Percentiles rank a stretch among this genome's conserved stretches.
Conservation (phyloP, 1,140 invertebrate species). For the Lepidurus arcticus region DNA sequence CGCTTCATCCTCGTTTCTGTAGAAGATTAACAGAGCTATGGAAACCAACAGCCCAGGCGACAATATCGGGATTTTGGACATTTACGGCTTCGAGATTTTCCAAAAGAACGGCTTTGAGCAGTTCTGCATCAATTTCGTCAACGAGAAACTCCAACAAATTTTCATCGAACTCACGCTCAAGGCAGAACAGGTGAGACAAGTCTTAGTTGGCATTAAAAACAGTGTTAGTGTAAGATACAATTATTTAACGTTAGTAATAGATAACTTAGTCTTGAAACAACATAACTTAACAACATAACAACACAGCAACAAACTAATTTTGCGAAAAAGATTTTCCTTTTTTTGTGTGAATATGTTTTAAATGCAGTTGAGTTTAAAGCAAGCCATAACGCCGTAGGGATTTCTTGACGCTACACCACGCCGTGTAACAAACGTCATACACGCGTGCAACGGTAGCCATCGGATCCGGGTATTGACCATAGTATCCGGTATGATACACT, state of each 20-base stretch:
- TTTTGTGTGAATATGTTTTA: too few species aligned
- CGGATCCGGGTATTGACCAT: not conserved
- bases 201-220: not conserved
- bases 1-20: conserved; percentile 37
- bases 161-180: conserved; percentile 71
- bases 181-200: conserved; percentile 56
- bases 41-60: conserved; percentile 49
- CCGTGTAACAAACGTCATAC: conserved; percentile 30
- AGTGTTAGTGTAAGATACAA: not conserved
- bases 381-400: conserved; percentile 14
- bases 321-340: not conserved
- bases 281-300: not conserved
- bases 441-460: conserved; percentile 12
- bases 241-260: not conserved
- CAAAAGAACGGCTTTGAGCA: conserved; percentile 66
- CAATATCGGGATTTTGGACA: conserved; percentile 58
- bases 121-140: conserved; percentile 93
- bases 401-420: conserved; percentile 31
- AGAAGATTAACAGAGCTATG: conserved; percentile 61
- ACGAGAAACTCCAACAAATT: conserved; percentile 73
- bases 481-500: conserved; percentile 19
- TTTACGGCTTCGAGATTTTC: conserved; percentile 65
- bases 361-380: not conserved
- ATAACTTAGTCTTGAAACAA: too few species aligned
- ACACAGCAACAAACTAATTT: not conserved